A percentile compares a stretch with the other conserved stretches of the same genome.
phyloP scores from a whole-genome alignment of 1,140 invertebrate species.

The Acromyrmex echinatior region DNA sequence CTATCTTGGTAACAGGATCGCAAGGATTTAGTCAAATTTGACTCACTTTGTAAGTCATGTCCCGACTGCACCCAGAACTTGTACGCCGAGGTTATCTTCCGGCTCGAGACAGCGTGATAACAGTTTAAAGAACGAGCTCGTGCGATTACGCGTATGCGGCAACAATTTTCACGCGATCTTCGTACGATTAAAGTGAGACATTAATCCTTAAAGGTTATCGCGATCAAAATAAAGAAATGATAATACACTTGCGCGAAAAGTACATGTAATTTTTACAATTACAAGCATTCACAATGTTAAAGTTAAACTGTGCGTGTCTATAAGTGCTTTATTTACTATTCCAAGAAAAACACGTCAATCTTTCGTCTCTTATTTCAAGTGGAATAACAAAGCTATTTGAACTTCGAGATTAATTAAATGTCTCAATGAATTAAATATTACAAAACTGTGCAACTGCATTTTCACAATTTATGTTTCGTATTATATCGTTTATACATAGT shows the following conservation, averaged over 20 bases:
- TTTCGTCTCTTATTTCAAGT: background rate
- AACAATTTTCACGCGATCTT: conserved; percentile 43
- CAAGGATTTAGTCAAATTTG: conserved; percentile 45
- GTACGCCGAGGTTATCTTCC: conserved; percentile 43
- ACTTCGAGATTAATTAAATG: background rate
- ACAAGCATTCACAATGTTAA: background rate
- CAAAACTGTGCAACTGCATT: background rate
- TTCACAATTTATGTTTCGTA: background rate
- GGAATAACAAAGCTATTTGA: conserved; percentile 2
- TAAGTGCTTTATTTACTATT: background rate
- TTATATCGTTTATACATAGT: background rate
- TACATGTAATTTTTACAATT: background rate
- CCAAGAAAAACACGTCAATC: background rate
- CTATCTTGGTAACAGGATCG: conserved; percentile 36
- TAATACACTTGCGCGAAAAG: background rate
- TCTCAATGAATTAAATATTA: background rate
- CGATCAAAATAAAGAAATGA: conserved; percentile 6
- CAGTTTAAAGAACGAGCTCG: conserved; percentile 47
- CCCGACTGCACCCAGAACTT: conserved; percentile 30
- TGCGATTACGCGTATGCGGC: conserved; percentile 32
- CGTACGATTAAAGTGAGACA: conserved; percentile 1
- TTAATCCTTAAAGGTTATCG: background rate
- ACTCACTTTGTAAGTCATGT: conserved; percentile 60
- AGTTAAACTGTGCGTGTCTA: background rate
- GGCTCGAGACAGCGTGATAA: conserved; percentile 40